phyloP scores from a whole-genome alignment of 1,140 invertebrate genomes.

The Drosophila suzukii region DNA sequence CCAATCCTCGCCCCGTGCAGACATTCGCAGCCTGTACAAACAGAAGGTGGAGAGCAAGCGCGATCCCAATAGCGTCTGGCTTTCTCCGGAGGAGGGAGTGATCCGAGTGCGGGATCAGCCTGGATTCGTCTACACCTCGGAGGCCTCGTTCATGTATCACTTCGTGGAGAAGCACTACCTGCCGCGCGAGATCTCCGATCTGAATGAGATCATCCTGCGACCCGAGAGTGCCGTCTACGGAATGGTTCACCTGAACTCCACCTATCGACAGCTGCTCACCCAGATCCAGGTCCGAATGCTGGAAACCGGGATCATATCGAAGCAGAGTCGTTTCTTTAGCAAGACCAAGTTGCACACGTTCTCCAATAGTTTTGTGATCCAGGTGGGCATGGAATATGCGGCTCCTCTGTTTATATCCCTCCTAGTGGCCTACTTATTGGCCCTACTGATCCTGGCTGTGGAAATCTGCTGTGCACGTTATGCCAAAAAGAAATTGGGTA shows the following conservation, averaged over 20 bases:
- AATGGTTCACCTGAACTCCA: conserved; percentile 62
- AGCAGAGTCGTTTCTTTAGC: conserved; percentile 59
- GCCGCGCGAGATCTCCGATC: conserved; percentile 76
- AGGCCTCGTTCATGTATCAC: conserved; percentile 64
- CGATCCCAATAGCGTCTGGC: conserved; percentile 53
- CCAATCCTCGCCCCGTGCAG: conserved; percentile 59
- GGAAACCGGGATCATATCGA: conserved; percentile 66
- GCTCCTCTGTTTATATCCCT: conserved; percentile 70
- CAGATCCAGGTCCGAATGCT: conserved; percentile 57
- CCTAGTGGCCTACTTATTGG: conserved; percentile 50
- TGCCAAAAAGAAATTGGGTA: background rate
- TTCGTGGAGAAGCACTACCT: conserved; percentile 69
- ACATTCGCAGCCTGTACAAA: conserved; percentile 62
- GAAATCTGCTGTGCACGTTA: conserved; percentile 52
- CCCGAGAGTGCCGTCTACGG: conserved; percentile 57
- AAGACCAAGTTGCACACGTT: conserved; percentile 67
- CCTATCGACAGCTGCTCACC: conserved; percentile 65
- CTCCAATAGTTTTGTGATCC: conserved; percentile 72
- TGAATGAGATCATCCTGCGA: conserved; percentile 73
- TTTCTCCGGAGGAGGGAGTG: conserved; percentile 61
- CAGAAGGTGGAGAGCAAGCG: conserved; percentile 61
- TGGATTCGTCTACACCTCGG: conserved; percentile 73
- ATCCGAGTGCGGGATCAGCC: conserved; percentile 63
- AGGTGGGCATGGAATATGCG: conserved; percentile 80
- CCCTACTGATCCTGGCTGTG: conserved; percentile 47